Percentiles rank a stretch among this genome's conserved stretches.
Evolutionary conservation across 2,797 vertebrate species (phyloP).

Genomic region (Babyrousa celebensis): DNA sequence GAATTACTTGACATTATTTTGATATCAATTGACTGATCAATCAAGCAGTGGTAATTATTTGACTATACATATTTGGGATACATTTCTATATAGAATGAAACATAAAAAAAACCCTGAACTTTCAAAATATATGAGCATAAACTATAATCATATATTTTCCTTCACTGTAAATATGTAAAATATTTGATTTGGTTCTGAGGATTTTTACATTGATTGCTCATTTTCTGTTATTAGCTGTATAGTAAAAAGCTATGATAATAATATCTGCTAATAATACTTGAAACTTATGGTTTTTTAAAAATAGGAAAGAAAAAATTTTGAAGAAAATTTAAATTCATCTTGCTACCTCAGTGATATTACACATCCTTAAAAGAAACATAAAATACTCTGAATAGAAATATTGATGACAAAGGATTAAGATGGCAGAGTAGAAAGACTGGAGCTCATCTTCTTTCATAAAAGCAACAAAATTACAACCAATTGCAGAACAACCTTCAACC

Average conservation of each 20-base stretch:
- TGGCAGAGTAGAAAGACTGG: no score
- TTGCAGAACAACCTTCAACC: no score
- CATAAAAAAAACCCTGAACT: neutral
- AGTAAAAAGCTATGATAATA: neutral
- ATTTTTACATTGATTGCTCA: neutral
- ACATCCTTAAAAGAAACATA: neutral
- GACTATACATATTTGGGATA: neutral
- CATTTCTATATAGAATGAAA: neutral
- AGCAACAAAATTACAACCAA: no score
- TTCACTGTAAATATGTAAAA: neutral
- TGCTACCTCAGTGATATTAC: neutral
- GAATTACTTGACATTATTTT: constrained; percentile 47
- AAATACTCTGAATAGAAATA: constrained; percentile 20
- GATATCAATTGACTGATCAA: no score
- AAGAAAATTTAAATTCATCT: constrained; percentile 41
- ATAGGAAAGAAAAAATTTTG: neutral
- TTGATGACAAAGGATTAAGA: neutral
- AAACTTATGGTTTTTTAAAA: constrained; percentile 35
- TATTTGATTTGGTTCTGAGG: neutral
- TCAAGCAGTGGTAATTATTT: neutral
- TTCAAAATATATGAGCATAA: neutral
- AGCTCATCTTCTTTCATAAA: no score
- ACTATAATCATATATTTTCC: neutral
- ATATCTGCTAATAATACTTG: constrained; percentile 23
- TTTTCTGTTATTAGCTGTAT: constrained; percentile 16